Conservation (phyloP, 2,888 invertebrate species). For the Trichopria drosophilae region DNA sequence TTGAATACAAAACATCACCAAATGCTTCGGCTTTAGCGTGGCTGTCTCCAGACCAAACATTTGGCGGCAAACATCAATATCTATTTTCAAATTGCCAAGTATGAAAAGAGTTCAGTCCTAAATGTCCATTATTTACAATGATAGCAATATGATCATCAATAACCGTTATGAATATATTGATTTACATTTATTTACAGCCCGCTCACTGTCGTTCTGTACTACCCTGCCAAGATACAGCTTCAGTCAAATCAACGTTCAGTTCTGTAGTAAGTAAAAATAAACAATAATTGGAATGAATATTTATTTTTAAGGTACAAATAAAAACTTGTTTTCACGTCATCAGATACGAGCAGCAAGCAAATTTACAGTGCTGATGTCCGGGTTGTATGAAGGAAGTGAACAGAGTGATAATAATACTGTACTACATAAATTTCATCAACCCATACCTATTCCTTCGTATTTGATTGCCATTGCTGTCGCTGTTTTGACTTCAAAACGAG, state of each 20-base stretch:
- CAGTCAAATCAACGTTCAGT: conserved; percentile 71
- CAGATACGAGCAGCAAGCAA: conserved; percentile 73
- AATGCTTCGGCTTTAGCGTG: conserved; percentile 87
- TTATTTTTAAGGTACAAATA: too few species aligned
- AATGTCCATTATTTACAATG: too few species aligned
- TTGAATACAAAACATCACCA: conserved; percentile 77
- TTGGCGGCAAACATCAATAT: conserved; percentile 83
- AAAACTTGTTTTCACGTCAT: too few species aligned
- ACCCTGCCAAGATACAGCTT: conserved; percentile 92
- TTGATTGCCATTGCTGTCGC: conserved; percentile 88
- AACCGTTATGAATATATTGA: conserved; percentile 4
- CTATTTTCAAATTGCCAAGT: conserved; percentile 83
- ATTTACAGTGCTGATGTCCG: conserved; percentile 87
- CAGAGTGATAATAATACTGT: conserved; percentile 51
- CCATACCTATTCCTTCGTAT: conserved; percentile 85
- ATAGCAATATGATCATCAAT: too few species aligned
- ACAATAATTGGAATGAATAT: too few species aligned
- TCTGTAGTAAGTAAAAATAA: conserved; percentile 30
- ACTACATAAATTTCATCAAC: conserved; percentile 68
- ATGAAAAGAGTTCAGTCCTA: conserved; percentile 36
- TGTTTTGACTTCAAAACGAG: conserved; percentile 69
- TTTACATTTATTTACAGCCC: conserved; percentile 63
- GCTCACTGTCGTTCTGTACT: conserved; percentile 87
- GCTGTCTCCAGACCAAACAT: conserved; percentile 83
- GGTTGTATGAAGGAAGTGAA: conserved; percentile 63